Conservation (phyloP, 2,113 vertebrate species). For the Euleptes europaea region DNA sequence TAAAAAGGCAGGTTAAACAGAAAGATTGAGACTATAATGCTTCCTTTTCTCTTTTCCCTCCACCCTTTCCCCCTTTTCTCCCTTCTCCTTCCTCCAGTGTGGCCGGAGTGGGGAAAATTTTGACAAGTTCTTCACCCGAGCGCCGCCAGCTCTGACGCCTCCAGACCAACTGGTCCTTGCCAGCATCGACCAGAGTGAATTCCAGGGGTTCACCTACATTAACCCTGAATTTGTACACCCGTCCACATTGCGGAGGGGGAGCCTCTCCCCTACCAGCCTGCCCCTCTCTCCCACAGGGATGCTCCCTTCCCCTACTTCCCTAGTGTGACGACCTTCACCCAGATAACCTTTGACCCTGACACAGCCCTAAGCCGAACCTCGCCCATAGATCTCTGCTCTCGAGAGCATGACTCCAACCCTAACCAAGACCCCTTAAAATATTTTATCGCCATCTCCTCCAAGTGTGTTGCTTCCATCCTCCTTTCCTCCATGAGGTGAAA, state of each 20-base stretch:
- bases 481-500: neutral
- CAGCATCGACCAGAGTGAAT: slow-evolving; percentile 88
- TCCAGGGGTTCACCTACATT: slow-evolving; percentile 85
- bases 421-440: neutral
- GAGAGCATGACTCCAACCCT: slow-evolving; percentile 8
- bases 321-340: neutral
- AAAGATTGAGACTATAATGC: neutral
- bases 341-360: neutral
- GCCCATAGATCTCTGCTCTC: slow-evolving; percentile 11
- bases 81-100: slow-evolving; percentile 68
- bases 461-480: slow-evolving; percentile 4
- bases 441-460: neutral
- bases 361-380: neutral
- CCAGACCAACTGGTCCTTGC: slow-evolving; percentile 88
- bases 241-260: slow-evolving; percentile 41
- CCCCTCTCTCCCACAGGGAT: slow-evolving; percentile 58
- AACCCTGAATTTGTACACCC: slow-evolving; percentile 82
- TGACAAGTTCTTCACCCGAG: slow-evolving; percentile 89
- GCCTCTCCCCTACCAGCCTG: slow-evolving; percentile 50
- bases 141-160: slow-evolving; percentile 84
- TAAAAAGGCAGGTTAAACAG: neutral
- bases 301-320: slow-evolving; percentile 16
- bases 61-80: neutral
- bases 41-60: neutral
- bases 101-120: slow-evolving; percentile 90